Conservation (phyloP, 2,888 invertebrate species). For the Sinhomidia bicolor region DNA sequence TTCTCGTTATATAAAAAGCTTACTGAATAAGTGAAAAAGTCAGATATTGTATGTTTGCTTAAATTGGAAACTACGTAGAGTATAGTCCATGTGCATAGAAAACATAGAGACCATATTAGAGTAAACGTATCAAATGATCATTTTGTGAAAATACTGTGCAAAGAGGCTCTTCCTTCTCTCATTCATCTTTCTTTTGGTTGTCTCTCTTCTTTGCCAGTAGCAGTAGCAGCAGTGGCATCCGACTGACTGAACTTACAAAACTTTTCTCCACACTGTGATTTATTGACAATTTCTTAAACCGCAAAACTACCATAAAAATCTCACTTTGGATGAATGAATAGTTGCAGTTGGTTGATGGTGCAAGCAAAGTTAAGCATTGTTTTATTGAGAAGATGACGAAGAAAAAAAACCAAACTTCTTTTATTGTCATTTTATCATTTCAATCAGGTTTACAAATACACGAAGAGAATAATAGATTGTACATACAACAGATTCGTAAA, state of each 20-base stretch:
- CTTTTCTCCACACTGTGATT: conserved; percentile 37
- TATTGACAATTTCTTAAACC: conserved; percentile 59
- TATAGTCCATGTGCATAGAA: no score
- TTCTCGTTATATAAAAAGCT: no score
- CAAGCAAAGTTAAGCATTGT: neutral
- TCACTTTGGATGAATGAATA: conserved; percentile 22
- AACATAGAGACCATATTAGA: no score
- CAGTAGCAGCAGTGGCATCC: no score
- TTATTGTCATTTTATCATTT: conserved; percentile 60
- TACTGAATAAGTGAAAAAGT: no score
- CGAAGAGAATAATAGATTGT: neutral
- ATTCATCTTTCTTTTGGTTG: neutral
- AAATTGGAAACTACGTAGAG: no score
- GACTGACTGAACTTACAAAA: neutral
- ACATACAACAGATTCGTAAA: neutral
- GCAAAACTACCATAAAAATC: conserved; percentile 51
- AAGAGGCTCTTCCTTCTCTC: neutral
- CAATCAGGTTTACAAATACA: conserved; percentile 17
- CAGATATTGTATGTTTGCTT: no score
- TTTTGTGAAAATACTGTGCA: conserved; percentile 10
- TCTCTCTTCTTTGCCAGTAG: no score
- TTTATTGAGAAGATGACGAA: neutral
- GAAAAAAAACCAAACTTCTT: conserved; percentile 13
- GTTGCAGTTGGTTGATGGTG: neutral
- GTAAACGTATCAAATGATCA: neutral